Evolutionary conservation across 2,113 vertebrate species (phyloP).

Genomic region (Caranx melampygus): DNA sequence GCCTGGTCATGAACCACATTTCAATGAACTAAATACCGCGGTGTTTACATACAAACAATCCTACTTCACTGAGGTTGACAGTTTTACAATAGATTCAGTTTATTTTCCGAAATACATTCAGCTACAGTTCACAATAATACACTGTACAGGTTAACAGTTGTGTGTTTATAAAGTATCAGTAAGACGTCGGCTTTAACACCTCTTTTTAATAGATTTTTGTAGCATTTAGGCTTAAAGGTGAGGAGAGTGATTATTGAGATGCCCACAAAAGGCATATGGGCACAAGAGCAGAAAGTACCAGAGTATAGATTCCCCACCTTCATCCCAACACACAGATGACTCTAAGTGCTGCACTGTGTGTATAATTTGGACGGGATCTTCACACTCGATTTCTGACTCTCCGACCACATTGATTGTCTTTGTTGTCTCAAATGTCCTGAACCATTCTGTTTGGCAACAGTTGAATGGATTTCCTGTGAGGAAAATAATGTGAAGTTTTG

Average conservation of each 20-base stretch:
- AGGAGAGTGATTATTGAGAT: slow-evolving; percentile 84
- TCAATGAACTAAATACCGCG: not conserved
- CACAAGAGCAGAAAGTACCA: slow-evolving; percentile 90
- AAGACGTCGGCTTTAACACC: slow-evolving; percentile 85
- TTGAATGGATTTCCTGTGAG: slow-evolving; percentile 92
- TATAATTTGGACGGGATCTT: slow-evolving; percentile 69
- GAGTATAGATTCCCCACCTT: slow-evolving; percentile 75
- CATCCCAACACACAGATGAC: slow-evolving; percentile 79
- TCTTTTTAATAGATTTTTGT: slow-evolving; percentile 90
- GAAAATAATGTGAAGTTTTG: slow-evolving; percentile 84
- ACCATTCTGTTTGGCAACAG: slow-evolving; percentile 93
- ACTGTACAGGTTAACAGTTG: slow-evolving; percentile 5
- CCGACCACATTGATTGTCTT: slow-evolving; percentile 77
- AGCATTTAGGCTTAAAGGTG: slow-evolving; percentile 85
- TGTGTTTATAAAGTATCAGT: slow-evolving; percentile 76
- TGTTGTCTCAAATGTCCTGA: slow-evolving; percentile 77
- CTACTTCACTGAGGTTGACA: not conserved
- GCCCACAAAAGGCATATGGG: slow-evolving; percentile 86
- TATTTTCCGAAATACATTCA: slow-evolving; percentile 30
- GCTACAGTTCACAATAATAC: slow-evolving; percentile 18
- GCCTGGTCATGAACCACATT: slow-evolving; percentile 40
- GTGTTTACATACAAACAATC: not conserved
- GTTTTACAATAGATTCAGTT: slow-evolving; percentile 15
- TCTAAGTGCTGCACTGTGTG: slow-evolving; percentile 62
- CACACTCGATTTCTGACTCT: slow-evolving; percentile 84